Base-by-base conservation (phyloP, 2,888 invertebrate species). In the Watsonalla cultraria region DNA sequence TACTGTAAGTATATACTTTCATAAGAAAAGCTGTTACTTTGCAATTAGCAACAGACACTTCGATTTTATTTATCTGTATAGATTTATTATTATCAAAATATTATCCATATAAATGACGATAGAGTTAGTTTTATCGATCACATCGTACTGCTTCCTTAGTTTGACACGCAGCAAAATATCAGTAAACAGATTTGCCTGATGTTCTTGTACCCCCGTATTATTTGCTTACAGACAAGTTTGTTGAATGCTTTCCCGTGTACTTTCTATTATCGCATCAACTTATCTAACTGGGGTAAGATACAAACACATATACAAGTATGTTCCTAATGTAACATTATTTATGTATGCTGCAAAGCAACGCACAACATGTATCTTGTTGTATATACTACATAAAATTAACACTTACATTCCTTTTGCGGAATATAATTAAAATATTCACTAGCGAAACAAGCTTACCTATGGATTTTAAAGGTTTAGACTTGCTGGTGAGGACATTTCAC, bases 171-270 rank as follows among this genome's bases (percentile, higher is more conserved):
- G 42, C 37, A 37, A 37, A 11, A 70, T 74, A 68, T 68, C 67
- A 55, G 71, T 85, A 84, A 87, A 81, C 82, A 85, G 81, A 85
- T 85, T 83, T 74, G 70, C 24, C 69, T 54, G 62, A 66, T 65
- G 64, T 66, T 65, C 70, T 68, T 74, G 69, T 75, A 70, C 62
- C 74, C 70, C 70, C 64, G 64, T 66, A 11, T 42, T 42, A 63
- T 71, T 66, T 70, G 58, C 61, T 57, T 52, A 65, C 60, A 68
- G 66, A 76, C 80, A 82, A 84, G 82, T 80, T 82, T 77, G 74
- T 76, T 85, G 80, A 88, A 86, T 74, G 86, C 78, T 86, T 89
- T 87, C 81, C 65, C 84, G 68, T 88, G 88, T 89, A 74, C 71
- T 57, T 58, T 58, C 80, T 81, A 82, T 86, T 85, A 88, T 80